Base-by-base conservation (phyloP, 2,797 vertebrate species). In the Lacerta bilineata region DNA sequence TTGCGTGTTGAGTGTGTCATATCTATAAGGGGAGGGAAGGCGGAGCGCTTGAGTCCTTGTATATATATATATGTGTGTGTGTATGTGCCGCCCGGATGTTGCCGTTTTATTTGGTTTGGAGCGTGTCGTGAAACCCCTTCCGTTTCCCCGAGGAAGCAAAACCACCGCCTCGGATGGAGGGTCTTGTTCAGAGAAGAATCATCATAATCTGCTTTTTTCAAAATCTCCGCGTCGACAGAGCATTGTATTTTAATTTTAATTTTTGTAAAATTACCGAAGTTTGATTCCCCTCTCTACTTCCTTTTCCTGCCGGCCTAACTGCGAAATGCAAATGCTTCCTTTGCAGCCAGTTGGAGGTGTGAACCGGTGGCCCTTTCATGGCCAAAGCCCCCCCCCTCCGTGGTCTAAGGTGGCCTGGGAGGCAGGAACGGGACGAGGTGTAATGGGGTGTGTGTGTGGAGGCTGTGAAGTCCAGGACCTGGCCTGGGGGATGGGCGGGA, bases 401-500 rank as follows among this genome's bases (percentile, higher is more conserved):
- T 3, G 25, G 66, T n/a, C 66, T 8, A 10, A 29, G 8, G 59
- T 61, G 59, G 6, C 59, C 59, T 6, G 59, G 59, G 18, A 20
- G 18, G 5, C 18, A 50, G 11, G 3, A 11, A 13, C 3, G 50
- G 50, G 50, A 11, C 11, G 3, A 50, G 50, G 50, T 13, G 50
- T 50, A 46, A 46, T 46, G 46, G 46, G 46, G 46, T 11, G 46
- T 10, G 46, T 46, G 46, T 33, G 33, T 33, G 33, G 46, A 46
- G 46, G 10, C 46, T 46, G 10, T 10, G 3, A 50, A 3, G 50
- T 50, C 50, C 50, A 50, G 50, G 11, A 50, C 11, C 13, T 50
- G 10, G 46, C 10, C 10, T 13, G 50, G 11, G 2, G 8, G 50
- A 0, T 0, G 11, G 46, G 46, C 0, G 46, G 46, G 50, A 13